Base-by-base conservation (phyloP, 2,797 vertebrate genomes). In the Ctenochaetus hawaiiensis region DNA sequence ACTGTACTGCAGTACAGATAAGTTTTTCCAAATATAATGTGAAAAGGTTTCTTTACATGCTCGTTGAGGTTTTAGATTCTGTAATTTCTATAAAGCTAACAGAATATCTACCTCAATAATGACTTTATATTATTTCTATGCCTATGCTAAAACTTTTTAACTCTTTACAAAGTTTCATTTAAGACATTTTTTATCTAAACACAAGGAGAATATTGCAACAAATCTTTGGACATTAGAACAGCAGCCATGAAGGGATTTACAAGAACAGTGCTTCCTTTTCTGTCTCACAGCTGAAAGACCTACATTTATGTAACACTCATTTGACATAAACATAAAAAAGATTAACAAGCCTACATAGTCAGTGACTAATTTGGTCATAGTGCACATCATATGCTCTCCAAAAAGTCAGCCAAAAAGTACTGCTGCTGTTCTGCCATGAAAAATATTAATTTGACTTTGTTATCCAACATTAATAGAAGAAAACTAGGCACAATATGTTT, bases 141-240 rank as follows among this genome's bases (percentile, higher is more conserved):
- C n/a, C 22, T 16, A 7, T 23, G n/a, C 12, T 6, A n/a, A 5
- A 2, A 30, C 23, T 72, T 8, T 45, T 7, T 44, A 54, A 17
- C 2, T 60, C 45, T 44, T 49, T 12, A 34, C 37, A 60, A 14
- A 20, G 10, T 78, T 64, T 59, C 5, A 45, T 59, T 30, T 52
- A 26, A 51, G 26, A 22, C 39, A 62, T 44, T 0, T 72, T 44
- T 51, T 5, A 20, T 41, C 22, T 69, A 30, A 66, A 66, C 65
- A 68, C 23, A 80, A 41, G 54, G 30, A 70, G 41, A 53, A 70
- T 74, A 67, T 77, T 77, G n/a, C 3, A 65, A 52, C 26, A 73
- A 23, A 47, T 23, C 41, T 8, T 37, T 23, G 16, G 65, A 68
- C 54, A 57, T 26, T 51, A 34, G 54, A 30, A 9, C 37, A 8